These are phyloP conservation scores for Epicauta chinensis DNA, from an alignment of 1,140 invertebrate species.

Conservation along the genomic window DNA sequence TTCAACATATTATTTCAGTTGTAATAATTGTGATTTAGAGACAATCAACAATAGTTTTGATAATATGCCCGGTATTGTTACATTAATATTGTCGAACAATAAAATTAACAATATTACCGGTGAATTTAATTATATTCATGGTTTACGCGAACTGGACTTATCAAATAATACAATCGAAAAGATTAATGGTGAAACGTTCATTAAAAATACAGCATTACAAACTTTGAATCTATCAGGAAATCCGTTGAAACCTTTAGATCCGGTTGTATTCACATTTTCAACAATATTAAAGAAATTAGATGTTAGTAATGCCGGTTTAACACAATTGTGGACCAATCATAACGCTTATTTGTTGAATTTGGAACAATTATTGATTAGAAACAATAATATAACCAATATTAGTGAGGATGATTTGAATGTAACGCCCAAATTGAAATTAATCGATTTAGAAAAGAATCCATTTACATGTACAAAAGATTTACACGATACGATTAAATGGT, in stretches of 20 bases:
- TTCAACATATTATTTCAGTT: constrained; percentile 33
- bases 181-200: constrained; percentile 56
- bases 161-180: constrained; percentile 57
- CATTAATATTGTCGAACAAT: constrained; percentile 32
- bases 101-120: constrained; percentile 33
- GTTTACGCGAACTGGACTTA: constrained; percentile 57
- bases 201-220: constrained; percentile 52
- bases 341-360: constrained; percentile 46
- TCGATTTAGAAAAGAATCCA: constrained; percentile 58
- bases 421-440: constrained; percentile 52
- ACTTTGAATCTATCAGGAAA: constrained; percentile 66
- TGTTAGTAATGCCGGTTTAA: constrained; percentile 58
- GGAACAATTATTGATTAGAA: constrained; percentile 50
- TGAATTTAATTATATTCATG: constrained; percentile 42
- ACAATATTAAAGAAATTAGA: constrained; percentile 52
- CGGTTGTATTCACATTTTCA: constrained; percentile 56
- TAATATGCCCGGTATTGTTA: constrained; percentile 23
- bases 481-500: constrained; percentile 52
- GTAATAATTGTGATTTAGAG: constrained; percentile 32
- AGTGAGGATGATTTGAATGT: constrained; percentile 49
- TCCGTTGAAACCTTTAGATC: constrained; percentile 56
- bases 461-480: constrained; percentile 55
- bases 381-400: constrained; percentile 52
- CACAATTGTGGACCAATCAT: constrained; percentile 54
- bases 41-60: constrained; percentile 21